Percentiles rank a stretch among this genome's conserved stretches.
These are phyloP conservation scores for Sardina pilchardus DNA, from an alignment of 2,113 vertebrate species.

Conservation along the genomic window DNA sequence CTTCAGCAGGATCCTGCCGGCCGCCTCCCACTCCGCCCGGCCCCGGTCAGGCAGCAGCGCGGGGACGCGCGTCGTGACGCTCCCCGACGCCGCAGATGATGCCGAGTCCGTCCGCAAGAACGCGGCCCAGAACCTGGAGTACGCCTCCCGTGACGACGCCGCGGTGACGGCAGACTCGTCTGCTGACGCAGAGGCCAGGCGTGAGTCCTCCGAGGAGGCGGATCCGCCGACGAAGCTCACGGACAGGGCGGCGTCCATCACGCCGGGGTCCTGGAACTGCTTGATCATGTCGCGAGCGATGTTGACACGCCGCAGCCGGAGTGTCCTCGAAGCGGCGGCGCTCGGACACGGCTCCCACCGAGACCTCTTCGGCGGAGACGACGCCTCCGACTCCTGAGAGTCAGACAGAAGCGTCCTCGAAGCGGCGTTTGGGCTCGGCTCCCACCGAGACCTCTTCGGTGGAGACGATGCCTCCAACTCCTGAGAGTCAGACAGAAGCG, in stretches of 20 bases:
- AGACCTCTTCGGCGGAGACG: no score
- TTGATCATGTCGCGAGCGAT: slow-evolving; percentile 4
- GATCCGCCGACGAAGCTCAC: neutral
- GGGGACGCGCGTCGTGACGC: neutral
- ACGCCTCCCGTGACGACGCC: neutral
- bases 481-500: no score
- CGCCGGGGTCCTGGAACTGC: neutral
- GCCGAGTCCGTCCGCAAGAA: neutral
- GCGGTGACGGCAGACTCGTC: slow-evolving; percentile 8
- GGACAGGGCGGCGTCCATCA: neutral
- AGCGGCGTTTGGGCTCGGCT: no score
- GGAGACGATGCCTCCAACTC: no score
- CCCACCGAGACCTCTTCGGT: no score
- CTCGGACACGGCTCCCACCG: no score
- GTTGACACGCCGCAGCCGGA: neutral
- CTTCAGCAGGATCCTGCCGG: slow-evolving; percentile 18
- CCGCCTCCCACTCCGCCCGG: slow-evolving; percentile 19
- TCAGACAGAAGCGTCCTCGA: neutral
- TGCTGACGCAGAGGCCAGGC: no score
- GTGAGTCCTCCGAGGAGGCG: no score
- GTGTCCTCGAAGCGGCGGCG: neutral
- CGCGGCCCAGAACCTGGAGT: neutral
- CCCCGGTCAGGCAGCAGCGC: slow-evolving; percentile 1
- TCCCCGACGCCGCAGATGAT: no score
- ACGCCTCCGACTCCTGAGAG: no score